These are phyloP conservation scores for Rhingia rostrata DNA, from an alignment of 2,888 invertebrate genomes.

Conservation along the genomic window DNA sequence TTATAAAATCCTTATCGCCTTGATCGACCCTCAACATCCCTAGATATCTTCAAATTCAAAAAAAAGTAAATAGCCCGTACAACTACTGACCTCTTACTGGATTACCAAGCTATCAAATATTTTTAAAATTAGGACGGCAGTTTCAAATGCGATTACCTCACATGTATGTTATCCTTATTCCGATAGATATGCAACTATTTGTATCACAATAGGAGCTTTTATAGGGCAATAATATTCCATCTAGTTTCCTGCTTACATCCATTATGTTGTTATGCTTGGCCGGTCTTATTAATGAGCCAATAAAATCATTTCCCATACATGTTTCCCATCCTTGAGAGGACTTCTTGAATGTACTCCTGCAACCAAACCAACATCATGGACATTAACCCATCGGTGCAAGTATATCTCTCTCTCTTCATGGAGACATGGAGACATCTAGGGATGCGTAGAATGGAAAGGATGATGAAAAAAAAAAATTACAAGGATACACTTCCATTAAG, in stretches of 20 bases:
- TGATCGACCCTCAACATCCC: too few relatives aligned
- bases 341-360: conserved; percentile 1
- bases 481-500: background rate
- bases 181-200: background rate
- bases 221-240: background rate
- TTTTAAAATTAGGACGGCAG: background rate
- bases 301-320: conserved; percentile 17
- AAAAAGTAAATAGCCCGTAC: too few relatives aligned
- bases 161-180: background rate
- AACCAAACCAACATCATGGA: background rate
- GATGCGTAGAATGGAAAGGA: background rate
- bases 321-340: background rate
- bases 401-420: background rate
- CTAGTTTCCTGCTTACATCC: background rate
- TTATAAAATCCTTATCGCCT: too few relatives aligned
- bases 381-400: background rate
- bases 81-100: too few relatives aligned
- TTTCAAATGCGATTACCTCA: background rate
- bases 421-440: conserved; percentile 2
- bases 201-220: background rate
- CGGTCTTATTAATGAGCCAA: conserved; percentile 27
- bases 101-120: background rate
- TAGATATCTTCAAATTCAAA: too few relatives aligned
- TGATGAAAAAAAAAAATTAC: background rate
- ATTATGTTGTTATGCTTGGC: conserved; percentile 8